Evolutionary conservation across 2,888 invertebrate genomes (phyloP), one percentile per base, ranked within the genome.

Genomic region (Hydropsyche betteni): DNA sequence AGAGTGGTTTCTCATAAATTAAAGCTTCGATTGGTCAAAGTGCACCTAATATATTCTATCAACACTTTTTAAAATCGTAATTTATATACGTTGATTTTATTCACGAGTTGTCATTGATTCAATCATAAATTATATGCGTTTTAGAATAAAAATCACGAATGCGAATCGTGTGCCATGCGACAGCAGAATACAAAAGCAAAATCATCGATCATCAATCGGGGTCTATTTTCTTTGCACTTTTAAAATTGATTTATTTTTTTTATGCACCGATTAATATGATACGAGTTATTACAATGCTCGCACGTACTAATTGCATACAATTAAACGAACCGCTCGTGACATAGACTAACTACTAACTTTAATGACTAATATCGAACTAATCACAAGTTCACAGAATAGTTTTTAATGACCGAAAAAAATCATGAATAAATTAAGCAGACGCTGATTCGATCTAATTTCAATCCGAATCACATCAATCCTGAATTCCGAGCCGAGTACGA

Each of bases 361-460:
- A 52, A 52, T 52, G 52, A 52, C 24, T 24, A 14, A 55, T 55
- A 55, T 6, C 6, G 5, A n/a, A 77, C 75, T 73, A 77, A 77
- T 75, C 74, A 75, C 78, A 69, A 76, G 75, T 34, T 78, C 77
- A 73, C 74, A 72, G 68, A 77, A 64, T 70, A 74, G 77, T 68
- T 78, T 75, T 55, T 77, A 78, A 74, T 75, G 64, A 72, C 76
- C 53, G 24, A 55, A 44, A 44, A 58, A 24, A 58, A 6, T 24
- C 16, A 5, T 24, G 58, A 58, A 16, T 58, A 58, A 58, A 58
- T 58, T 58, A 58, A 8, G n/a, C 12, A 10, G 5, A 53, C 12
- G 53, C 12, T 14, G 58, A 58, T 58, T 58, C 44, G 44, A 44
- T 44, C 44, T 44, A 44, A 44, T 44, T 44, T 44, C 44, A 44